phyloP scores from a whole-genome alignment of 2,888 invertebrate genomes.

The Oligia strigilis region DNA sequence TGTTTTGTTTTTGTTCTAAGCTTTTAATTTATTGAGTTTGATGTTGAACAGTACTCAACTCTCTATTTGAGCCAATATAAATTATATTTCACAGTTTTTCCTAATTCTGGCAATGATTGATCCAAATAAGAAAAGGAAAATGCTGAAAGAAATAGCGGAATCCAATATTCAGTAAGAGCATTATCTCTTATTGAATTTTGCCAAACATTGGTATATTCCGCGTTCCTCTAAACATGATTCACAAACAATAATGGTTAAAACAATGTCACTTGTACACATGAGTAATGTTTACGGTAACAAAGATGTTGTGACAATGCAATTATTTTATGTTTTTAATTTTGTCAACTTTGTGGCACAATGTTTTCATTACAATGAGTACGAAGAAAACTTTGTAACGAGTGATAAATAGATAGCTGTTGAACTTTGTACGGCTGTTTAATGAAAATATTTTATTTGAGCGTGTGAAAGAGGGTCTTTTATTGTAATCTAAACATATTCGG shows the following conservation, averaged over 20 bases:
- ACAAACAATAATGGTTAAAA: conserved; percentile 40
- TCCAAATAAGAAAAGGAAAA: not conserved
- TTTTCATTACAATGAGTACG: conserved; percentile 36
- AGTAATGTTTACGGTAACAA: conserved; percentile 60
- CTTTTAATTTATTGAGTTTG: not conserved
- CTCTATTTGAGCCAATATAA: not conserved
- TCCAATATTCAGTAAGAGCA: conserved; percentile 5
- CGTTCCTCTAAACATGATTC: conserved; percentile 26
- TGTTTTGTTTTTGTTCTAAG: conserved; percentile 10
- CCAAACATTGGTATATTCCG: conserved; percentile 22
- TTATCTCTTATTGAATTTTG: conserved; percentile 12
- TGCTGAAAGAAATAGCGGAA: not conserved
- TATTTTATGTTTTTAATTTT: conserved; percentile 45
- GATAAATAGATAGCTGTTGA: conserved; percentile 38
- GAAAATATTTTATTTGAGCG: conserved; percentile 33
- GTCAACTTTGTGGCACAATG: conserved; percentile 29
- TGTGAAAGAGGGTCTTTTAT: conserved; percentile 11
- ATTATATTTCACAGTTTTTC: not conserved
- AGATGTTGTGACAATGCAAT: conserved; percentile 54
- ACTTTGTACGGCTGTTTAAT: conserved; percentile 29
- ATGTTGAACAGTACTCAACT: not conserved
- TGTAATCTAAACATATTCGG: conserved; percentile 22
- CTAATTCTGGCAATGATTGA: not conserved
- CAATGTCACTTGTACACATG: conserved; percentile 42
- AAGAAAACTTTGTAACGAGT: conserved; percentile 25